These are phyloP conservation scores for Beroe ovata DNA, from an alignment of 37 sponge, comb jelly and placozoan species.

Conservation along the genomic window DNA sequence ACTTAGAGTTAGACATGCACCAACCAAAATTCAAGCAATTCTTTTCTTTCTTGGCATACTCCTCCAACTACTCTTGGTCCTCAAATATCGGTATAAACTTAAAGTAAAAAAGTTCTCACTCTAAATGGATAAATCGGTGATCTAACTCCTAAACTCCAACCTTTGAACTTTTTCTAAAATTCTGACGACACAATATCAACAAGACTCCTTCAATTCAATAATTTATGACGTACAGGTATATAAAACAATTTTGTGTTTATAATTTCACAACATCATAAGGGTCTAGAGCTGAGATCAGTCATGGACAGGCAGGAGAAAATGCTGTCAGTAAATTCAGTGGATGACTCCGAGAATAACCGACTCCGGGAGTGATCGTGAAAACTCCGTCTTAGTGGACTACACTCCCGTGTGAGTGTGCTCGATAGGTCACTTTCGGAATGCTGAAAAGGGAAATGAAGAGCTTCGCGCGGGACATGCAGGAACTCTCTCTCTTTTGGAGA, in stretches of 20 bases:
- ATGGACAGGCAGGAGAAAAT: constrained; percentile 40
- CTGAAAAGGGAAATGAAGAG: constrained; percentile 22
- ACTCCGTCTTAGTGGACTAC: constrained; percentile 2
- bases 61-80: no score
- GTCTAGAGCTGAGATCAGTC: constrained; percentile 1
- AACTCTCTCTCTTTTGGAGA: no score
- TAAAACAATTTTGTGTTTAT: no score
- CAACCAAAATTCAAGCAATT: no score
- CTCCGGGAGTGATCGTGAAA: constrained; percentile 19
- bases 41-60: no score
- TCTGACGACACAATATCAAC: neutral
- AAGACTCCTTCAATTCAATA: neutral
- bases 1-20: no score
- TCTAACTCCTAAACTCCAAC: neutral
- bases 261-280: no score
- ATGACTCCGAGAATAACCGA: neutral
- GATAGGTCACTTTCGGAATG: neutral
- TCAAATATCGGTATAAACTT: no score
- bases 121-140: no score
- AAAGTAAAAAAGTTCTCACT: no score
- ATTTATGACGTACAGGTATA: no score
- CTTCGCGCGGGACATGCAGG: constrained; percentile 1
- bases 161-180: no score
- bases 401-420: constrained; percentile 20
- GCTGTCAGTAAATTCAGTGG: neutral